phyloP scores from a whole-genome alignment of 2,888 invertebrate species.

The Dione juno region DNA sequence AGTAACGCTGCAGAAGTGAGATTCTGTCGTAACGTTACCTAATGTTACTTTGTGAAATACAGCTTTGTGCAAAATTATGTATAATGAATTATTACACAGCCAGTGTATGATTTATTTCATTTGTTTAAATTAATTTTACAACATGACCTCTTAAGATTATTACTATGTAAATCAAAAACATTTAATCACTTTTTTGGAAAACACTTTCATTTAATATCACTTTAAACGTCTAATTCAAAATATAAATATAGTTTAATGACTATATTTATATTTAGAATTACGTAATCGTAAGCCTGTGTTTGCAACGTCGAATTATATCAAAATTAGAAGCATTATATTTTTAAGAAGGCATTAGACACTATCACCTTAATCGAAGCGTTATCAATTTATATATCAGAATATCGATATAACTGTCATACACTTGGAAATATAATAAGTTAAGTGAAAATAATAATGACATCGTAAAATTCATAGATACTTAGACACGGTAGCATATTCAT shows the following conservation, averaged over 20 bases:
- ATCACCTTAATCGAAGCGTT: not conserved
- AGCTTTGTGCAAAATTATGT: not conserved
- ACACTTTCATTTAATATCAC: too few species aligned
- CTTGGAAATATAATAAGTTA: not conserved
- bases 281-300: too few species aligned
- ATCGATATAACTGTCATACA: not conserved
- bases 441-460: not conserved
- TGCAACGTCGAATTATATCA: too few species aligned
- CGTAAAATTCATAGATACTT: not conserved
- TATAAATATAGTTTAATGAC: too few species aligned
- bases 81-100: not conserved
- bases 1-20: not conserved
- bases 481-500: not conserved
- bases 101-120: too few species aligned
- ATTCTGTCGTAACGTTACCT: not conserved
- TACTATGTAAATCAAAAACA: too few species aligned
- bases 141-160: too few species aligned
- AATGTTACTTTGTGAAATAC: conserved; percentile 2
- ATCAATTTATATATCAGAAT: not conserved
- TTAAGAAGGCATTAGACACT: not conserved
- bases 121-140: too few species aligned
- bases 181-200: too few species aligned
- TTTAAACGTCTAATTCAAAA: too few species aligned
- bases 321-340: too few species aligned
- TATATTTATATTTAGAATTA: too few species aligned